phyloP scores from a whole-genome alignment of 2,797 vertebrate species.

The Morus bassanus region DNA sequence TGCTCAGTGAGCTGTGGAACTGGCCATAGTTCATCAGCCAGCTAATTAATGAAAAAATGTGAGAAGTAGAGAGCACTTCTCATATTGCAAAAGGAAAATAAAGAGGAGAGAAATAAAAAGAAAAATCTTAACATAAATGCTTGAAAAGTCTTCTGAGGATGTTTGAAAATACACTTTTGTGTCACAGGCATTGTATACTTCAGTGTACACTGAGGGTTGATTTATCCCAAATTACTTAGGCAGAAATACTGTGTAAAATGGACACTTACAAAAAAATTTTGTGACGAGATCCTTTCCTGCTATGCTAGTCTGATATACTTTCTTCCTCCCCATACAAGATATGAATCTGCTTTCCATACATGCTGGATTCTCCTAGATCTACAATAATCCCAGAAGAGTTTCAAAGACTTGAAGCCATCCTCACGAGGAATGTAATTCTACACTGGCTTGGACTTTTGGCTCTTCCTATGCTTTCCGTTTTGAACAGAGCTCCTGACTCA shows the following conservation, averaged over 20 bases:
- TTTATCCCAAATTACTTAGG: background rate
- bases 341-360: background rate
- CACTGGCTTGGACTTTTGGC: background rate
- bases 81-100: background rate
- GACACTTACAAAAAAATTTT: background rate
- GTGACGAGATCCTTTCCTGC: background rate
- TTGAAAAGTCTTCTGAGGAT: background rate
- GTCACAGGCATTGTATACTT: background rate
- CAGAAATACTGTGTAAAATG: background rate
- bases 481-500: background rate
- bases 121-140: background rate
- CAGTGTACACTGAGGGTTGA: background rate
- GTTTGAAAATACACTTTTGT: background rate
- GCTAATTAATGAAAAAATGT: conserved; percentile 64
- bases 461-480: background rate
- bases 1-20: conserved; percentile 46
- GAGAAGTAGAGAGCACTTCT: conserved; percentile 3
- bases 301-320: background rate
- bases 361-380: background rate
- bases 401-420: background rate
- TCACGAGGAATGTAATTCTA: background rate
- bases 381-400: background rate
- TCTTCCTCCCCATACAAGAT: background rate
- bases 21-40: conserved; percentile 32
- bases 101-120: background rate